Evolutionary conservation across 53 echinoderm and acorn worm species (phyloP).

Genomic region (Crossaster papposus): DNA sequence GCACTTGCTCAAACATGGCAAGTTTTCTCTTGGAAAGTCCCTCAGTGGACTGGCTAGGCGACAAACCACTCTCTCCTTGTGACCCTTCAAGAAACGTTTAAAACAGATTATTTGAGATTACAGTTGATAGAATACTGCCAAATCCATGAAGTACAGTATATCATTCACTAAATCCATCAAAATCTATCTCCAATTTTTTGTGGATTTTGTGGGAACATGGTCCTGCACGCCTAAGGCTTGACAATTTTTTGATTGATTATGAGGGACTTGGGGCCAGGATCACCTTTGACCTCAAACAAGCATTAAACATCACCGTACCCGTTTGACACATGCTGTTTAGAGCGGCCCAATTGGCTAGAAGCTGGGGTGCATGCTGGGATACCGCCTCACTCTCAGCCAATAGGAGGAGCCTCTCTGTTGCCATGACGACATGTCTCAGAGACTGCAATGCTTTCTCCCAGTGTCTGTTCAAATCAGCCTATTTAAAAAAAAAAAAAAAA

Average conservation of each 20-base stretch:
- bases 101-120: too few species aligned
- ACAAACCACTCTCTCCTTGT: neutral
- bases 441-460: conserved; percentile 65
- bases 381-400: conserved; percentile 13
- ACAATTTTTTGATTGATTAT: too few species aligned
- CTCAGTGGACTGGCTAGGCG: neutral
- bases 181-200: too few species aligned
- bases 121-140: too few species aligned
- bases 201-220: too few species aligned
- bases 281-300: too few species aligned
- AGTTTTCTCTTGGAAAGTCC: conserved; percentile 31
- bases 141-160: too few species aligned
- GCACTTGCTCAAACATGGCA: conserved; percentile 41
- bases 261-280: too few species aligned
- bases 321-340: conserved; percentile 28
- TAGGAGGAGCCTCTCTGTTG: conserved; percentile 65
- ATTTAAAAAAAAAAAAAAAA: neutral
- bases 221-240: too few species aligned
- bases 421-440: conserved; percentile 66
- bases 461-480: conserved; percentile 92
- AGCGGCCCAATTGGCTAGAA: conserved; percentile 57
- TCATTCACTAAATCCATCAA: too few species aligned
- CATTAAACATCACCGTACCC: too few species aligned
- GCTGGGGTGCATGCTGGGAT: conserved; percentile 47
- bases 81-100: neutral